Base-by-base conservation (phyloP, 2,797 vertebrate genomes). In the Gila robusta region DNA sequence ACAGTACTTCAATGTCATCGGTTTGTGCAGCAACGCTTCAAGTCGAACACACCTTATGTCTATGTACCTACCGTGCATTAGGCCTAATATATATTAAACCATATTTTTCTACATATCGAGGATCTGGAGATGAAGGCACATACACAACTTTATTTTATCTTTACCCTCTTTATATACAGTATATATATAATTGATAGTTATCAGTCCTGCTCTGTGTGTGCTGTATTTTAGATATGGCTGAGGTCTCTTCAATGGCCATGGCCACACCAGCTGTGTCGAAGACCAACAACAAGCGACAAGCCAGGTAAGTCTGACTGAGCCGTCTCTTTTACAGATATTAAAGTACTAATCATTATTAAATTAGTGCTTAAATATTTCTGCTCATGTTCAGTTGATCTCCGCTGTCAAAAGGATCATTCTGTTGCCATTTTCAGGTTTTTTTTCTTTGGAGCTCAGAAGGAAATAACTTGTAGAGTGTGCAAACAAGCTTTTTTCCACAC, bases 231-330 rank as follows among this genome's bases (percentile, higher is more conserved):
- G 98, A 99, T 84, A 96, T 99, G 94, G 88, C 97, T 6, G 98
- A 99, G 23, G 93, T 96, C 35, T 89, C 96, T 64, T 93, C 96
- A n/a, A 92, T 98, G 94, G 95, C 96, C 3, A 90, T 97, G 85
- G 93, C 95, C 9, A 92, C 93, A 28, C n/a, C 94, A 72, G 94
- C 96, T 19, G 94, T 94, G 39, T 95, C 97, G 81, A 97, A 98
- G 77, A 93, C 97, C 26, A 91, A 92, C 91, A 96, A 91, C 93
- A 99, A 99, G 92, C 96, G 98, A 79, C 92, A 95, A 52, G 93
- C 97, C 0, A 92, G 91, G 98, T 99, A 92, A 96, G 97, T 86
- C 39, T 16, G 11, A 19, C 28, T 39, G 23, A 82, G 16, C 41
- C n/a, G 4, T 14, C 11, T 69, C 9, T 35, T 47, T 14, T 10